Evolutionary conservation across 2,113 vertebrate species (phyloP).

Genomic region (Epinephelus fuscoguttatus): DNA sequence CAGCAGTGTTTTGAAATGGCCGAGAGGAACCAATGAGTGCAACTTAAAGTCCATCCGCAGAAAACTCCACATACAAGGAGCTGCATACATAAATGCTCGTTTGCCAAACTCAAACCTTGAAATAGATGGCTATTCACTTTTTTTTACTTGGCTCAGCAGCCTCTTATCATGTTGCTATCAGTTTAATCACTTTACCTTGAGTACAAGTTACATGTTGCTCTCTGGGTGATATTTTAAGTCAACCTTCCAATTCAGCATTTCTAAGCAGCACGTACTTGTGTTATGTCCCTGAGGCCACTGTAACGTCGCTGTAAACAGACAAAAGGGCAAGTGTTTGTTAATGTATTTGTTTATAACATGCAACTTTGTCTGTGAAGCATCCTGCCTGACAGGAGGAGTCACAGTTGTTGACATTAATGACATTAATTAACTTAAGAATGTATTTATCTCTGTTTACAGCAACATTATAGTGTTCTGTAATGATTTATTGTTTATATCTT

Average conservation of each 20-base stretch:
- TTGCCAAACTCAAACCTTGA: not conserved
- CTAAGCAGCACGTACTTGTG: not conserved
- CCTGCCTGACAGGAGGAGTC: not conserved
- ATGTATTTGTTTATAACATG: not conserved
- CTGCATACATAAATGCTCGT: no score
- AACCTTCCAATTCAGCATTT: not conserved
- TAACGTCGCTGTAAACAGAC: not conserved
- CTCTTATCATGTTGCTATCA: not conserved
- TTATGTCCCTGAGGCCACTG: not conserved
- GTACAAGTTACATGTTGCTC: not conserved
- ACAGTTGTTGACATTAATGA: not conserved
- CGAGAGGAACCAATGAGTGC: no score
- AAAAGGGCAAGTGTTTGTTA: not conserved
- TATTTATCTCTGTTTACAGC: not conserved
- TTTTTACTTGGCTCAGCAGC: not conserved
- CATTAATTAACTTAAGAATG: not conserved
- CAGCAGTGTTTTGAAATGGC: no score
- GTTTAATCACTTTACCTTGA: not conserved
- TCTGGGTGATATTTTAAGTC: not conserved
- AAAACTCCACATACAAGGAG: no score
- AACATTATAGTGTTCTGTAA: not conserved
- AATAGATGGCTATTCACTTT: not conserved
- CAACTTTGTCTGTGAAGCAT: not conserved
- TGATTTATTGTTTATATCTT: not conserved
- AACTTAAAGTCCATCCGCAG: no score